phyloP scores from a whole-genome alignment of 2,113 vertebrate species.

The Speoplatyrhinus poulsoni region DNA sequence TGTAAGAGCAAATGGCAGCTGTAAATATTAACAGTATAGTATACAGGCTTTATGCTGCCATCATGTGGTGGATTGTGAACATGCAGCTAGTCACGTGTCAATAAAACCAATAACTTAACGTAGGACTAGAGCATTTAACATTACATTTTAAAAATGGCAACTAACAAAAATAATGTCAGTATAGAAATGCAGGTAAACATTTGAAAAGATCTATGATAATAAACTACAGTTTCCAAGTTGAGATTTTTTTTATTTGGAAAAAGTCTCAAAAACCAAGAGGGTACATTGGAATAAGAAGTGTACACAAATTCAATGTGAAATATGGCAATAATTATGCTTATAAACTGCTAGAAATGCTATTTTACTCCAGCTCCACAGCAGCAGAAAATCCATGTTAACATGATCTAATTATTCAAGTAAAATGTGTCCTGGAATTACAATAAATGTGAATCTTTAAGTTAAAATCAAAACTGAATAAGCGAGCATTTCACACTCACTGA shows the following conservation, averaged over 20 bases:
- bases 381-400: conserved; percentile 46
- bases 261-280: conserved; percentile 65
- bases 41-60: conserved; percentile 41
- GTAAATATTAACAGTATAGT: too few relatives aligned
- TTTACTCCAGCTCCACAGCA: conserved; percentile 48
- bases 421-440: conserved; percentile 44
- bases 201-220: not conserved
- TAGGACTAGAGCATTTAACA: not conserved
- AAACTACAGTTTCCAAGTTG: conserved; percentile 27
- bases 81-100: not conserved
- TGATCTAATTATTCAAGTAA: conserved; percentile 61
- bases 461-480: conserved; percentile 30
- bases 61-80: conserved; percentile 42
- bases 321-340: conserved; percentile 34
- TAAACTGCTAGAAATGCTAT: conserved; percentile 28
- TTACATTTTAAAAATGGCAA: not conserved
- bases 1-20: not conserved
- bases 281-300: conserved; percentile 62
- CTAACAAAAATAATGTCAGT: too few relatives aligned
- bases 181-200: not conserved
- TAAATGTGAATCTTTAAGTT: conserved; percentile 49
- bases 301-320: conserved; percentile 58
- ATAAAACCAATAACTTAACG: not conserved
- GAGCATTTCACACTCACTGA: conserved; percentile 33
- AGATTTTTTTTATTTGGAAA: conserved; percentile 76